Conservation (phyloP, 2,113 vertebrate species). For the Macaca mulatta region DNA sequence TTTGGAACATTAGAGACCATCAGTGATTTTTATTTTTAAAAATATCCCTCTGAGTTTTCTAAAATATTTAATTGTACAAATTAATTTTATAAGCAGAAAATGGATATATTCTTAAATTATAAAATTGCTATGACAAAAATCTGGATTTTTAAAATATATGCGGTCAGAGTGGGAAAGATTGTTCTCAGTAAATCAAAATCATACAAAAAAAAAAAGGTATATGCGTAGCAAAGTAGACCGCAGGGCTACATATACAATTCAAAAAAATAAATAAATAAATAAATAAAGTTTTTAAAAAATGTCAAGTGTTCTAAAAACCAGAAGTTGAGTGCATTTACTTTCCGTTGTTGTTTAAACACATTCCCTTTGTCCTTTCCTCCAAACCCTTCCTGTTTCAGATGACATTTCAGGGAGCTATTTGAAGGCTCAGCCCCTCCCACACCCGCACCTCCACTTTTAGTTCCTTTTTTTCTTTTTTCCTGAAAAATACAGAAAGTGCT, state of each 20-base stretch:
- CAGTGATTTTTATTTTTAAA: not conserved
- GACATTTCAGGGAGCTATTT: constrained; percentile 54
- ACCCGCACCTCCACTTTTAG: not conserved
- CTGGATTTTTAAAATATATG: not conserved
- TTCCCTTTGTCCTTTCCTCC: not conserved
- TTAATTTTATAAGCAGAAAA: constrained; percentile 12
- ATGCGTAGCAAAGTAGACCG: not conserved
- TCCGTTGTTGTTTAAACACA: not conserved
- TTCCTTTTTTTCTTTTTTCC: not conserved
- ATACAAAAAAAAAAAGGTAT: not conserved
- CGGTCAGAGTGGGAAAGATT: not conserved
- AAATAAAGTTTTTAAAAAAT: not conserved
- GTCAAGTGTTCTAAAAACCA: not conserved
- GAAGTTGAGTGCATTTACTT: not conserved
- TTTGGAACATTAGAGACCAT: not conserved
- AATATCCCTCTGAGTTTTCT: not conserved
- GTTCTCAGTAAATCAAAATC: not conserved
- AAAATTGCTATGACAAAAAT: not conserved
- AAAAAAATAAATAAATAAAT: not conserved
- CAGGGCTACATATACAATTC: not conserved
- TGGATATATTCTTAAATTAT: not conserved
- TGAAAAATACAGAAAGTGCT: not conserved
- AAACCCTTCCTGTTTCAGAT: not conserved
- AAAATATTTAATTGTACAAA: not conserved
- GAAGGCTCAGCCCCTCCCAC: not conserved